Conservation (phyloP, 2,888 invertebrate species). For the Lycophotia porphyrea region DNA sequence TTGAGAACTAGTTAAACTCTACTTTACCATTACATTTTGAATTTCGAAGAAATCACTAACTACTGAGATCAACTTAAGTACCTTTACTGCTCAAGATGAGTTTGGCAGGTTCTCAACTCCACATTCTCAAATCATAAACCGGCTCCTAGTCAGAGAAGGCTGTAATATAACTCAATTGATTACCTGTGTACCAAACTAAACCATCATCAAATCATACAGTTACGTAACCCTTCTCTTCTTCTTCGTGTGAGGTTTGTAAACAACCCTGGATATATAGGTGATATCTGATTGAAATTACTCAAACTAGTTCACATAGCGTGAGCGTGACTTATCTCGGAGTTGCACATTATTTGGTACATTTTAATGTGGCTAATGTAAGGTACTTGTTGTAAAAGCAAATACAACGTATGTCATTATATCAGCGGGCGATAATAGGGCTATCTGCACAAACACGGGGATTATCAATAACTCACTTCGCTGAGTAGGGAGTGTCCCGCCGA, state of each 20-base stretch:
- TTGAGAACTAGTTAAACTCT: background rate
- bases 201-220: background rate
- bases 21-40: background rate
- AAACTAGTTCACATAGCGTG: conserved; percentile 16
- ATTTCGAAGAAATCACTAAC: background rate
- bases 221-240: background rate
- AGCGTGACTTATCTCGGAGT: conserved; percentile 39
- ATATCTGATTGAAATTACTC: conserved; percentile 9
- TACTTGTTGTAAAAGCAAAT: conserved; percentile 53
- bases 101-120: background rate
- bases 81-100: background rate
- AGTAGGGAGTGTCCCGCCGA: conserved; percentile 51
- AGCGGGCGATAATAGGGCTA: conserved; percentile 50
- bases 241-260: background rate
- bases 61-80: background rate
- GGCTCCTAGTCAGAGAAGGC: background rate
- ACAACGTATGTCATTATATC: conserved; percentile 47
- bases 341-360: conserved; percentile 28
- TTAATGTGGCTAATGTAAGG: conserved; percentile 56
- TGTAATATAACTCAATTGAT: background rate
- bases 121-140: background rate
- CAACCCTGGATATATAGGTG: background rate
- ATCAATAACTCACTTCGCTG: conserved; percentile 44
- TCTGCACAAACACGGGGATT: conserved; percentile 57
- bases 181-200: background rate